Percentiles rank a stretch among this genome's conserved stretches.
Evolutionary conservation across 2,113 vertebrate species (phyloP).

Genomic region (Eolophus roseicapilla): DNA sequence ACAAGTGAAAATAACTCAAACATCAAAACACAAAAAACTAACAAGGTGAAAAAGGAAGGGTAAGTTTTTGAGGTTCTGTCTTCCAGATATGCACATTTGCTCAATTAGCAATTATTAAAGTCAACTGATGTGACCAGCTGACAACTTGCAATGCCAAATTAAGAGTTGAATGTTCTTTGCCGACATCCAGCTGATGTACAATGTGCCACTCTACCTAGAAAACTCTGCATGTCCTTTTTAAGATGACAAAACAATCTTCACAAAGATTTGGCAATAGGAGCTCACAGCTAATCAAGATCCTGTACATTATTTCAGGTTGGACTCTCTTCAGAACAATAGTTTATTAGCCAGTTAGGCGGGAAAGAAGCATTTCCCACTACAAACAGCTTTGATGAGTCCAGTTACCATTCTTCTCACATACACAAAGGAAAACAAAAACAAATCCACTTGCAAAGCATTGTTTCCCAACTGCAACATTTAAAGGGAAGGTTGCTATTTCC

Average conservation of each 20-base stretch:
- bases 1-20: slow-evolving; percentile 27
- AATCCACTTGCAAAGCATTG: neutral
- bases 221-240: neutral
- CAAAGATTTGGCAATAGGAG: neutral
- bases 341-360: neutral
- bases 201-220: neutral
- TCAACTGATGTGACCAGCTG: neutral
- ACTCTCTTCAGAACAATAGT: neutral
- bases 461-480: neutral
- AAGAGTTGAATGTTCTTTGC: neutral
- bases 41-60: slow-evolving; percentile 30
- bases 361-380: neutral
- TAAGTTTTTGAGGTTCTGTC: slow-evolving; percentile 13
- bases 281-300: neutral
- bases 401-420: neutral
- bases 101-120: slow-evolving; percentile 5
- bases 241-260: neutral
- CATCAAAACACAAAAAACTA: neutral
- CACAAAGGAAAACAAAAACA: neutral
- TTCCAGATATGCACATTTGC: neutral
- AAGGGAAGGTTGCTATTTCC: neutral
- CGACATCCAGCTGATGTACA: neutral
- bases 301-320: neutral
- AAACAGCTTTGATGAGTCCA: neutral
- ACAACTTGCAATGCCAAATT: neutral